Percentiles rank a stretch among this genome's conserved stretches.
Evolutionary conservation across 2,113 vertebrate genomes (phyloP).

Genomic region (Plestiodon gilberti): DNA sequence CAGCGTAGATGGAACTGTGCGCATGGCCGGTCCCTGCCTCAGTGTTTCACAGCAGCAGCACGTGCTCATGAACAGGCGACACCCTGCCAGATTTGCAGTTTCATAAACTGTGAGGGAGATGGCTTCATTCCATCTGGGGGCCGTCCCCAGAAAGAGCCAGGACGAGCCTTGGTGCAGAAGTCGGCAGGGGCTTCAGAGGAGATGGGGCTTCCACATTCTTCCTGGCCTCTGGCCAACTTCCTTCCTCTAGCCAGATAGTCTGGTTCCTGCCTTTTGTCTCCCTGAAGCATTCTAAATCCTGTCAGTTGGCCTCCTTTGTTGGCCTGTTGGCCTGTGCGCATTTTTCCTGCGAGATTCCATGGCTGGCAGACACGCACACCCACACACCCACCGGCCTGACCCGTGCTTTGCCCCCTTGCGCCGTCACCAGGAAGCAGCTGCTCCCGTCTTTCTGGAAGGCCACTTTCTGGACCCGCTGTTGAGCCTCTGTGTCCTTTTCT

Average conservation of each 20-base stretch:
- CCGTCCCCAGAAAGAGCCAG: not conserved
- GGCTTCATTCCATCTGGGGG: too few relatives aligned
- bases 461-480: not conserved
- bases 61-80: too few relatives aligned
- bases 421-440: not conserved
- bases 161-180: not conserved
- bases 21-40: too few relatives aligned
- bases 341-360: not conserved
- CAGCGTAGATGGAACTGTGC: not conserved
- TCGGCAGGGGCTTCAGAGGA: too few relatives aligned
- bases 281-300: not conserved
- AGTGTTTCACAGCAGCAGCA: not conserved
- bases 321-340: not conserved
- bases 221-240: not conserved
- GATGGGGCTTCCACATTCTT: not conserved
- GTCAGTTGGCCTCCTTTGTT: too few relatives aligned
- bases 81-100: too few relatives aligned
- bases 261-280: not conserved
- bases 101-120: not conserved
- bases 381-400: too few relatives aligned
- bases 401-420: too few relatives aligned
- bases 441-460: not conserved
- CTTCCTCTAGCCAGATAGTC: too few relatives aligned
- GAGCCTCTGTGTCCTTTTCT: not conserved
- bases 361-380: not conserved